Conservation (phyloP, 2,113 vertebrate genomes). For the Poicephalus gulielmi region DNA sequence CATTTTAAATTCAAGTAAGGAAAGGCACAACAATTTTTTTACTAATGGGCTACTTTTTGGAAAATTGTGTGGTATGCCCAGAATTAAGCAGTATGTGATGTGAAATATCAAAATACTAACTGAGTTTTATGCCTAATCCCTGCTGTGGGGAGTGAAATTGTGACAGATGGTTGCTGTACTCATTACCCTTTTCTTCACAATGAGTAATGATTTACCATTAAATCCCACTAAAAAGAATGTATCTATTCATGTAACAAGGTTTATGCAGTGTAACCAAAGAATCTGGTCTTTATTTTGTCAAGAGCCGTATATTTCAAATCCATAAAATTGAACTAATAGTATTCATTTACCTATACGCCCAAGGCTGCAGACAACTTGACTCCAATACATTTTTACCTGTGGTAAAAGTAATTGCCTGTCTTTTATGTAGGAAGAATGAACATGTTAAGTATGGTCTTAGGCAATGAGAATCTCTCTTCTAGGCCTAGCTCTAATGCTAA, state of each 20-base stretch:
- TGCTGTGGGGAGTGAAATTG: conserved; percentile 15
- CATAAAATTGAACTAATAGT: conserved; percentile 2
- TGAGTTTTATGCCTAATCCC: neutral
- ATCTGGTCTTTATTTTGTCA: conserved; percentile 35
- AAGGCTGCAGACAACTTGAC: neutral
- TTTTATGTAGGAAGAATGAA: neutral
- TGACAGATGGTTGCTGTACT: conserved; percentile 31
- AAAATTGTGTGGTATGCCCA: neutral
- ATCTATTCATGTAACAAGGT: conserved; percentile 32
- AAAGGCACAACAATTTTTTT: neutral
- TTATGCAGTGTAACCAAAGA: conserved; percentile 34
- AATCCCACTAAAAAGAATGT: conserved; percentile 17
- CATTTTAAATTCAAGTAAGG: neutral
- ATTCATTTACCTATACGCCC: neutral
- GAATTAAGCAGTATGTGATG: neutral
- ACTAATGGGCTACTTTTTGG: neutral
- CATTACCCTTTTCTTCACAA: conserved; percentile 25
- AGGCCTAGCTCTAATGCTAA: neutral
- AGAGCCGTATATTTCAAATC: conserved; percentile 17
- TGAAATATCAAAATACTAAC: neutral
- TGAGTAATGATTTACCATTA: conserved; percentile 58
- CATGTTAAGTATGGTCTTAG: neutral
- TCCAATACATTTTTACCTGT: neutral
- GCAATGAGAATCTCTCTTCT: neutral
- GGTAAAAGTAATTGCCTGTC: neutral